Evolutionary conservation across 2,888 invertebrate species (phyloP).

Genomic region (Kryphioiulus occultus): DNA sequence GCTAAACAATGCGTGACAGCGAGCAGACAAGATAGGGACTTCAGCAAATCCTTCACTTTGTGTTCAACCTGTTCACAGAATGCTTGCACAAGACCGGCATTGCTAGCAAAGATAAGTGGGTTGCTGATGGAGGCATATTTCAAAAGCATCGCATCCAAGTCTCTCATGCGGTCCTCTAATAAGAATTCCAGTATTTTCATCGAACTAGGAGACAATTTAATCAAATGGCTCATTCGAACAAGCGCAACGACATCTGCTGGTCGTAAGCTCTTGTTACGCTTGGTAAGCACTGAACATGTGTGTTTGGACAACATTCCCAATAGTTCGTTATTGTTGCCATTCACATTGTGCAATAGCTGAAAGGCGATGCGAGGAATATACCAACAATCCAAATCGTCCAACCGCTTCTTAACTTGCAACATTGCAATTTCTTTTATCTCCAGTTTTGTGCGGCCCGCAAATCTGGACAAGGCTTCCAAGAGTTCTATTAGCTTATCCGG

Average conservation of each 20-base stretch:
- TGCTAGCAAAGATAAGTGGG: not conserved
- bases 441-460: not conserved
- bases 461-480: constrained; percentile 40
- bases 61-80: constrained; percentile 14
- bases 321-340: not conserved
- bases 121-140: constrained; percentile 37
- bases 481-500: not conserved
- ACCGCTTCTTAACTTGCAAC: not conserved
- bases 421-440: not conserved
- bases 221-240: not conserved
- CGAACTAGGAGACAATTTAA: constrained; percentile 1
- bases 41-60: constrained; percentile 34
- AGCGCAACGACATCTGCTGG: constrained; percentile 45
- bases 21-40: constrained; percentile 48
- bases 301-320: not conserved
- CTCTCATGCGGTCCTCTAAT: constrained; percentile 1
- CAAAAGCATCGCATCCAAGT: constrained; percentile 44
- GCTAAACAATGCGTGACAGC: constrained; percentile 39
- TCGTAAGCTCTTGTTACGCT: not conserved
- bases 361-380: constrained; percentile 11
- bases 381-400: constrained; percentile 42
- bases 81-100: not conserved
- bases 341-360: not conserved
- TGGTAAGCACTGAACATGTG: not conserved
- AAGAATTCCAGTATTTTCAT: constrained; percentile 24